Base-by-base conservation (phyloP, 2,797 vertebrate species). In the Nyctibius grandis region DNA sequence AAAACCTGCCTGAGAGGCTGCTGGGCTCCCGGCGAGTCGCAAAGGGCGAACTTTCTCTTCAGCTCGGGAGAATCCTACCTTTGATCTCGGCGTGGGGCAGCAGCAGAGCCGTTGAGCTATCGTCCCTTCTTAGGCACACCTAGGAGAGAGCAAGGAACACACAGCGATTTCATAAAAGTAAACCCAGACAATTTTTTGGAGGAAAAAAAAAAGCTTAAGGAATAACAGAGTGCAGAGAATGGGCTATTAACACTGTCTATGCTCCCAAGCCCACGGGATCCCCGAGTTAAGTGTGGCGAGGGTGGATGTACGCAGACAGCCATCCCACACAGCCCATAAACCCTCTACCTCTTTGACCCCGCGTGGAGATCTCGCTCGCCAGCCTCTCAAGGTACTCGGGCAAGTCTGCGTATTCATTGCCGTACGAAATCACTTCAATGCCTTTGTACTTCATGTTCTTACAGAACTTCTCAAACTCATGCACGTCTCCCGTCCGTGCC, bases 381-480 rank as follows among this genome's bases (percentile, higher is more conserved):
- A 99, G 98, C 80, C 99, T 98, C 97, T 98, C 98, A 0, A 99
- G 99, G 97, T 99, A 99, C 83, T 99, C 99, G 0, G 99, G 99
- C 94, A 99, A 96, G 96, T 99, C 99, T 0, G 97, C 65, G 16
- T 99, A 99, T 77, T 99, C 98, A 2, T 99, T 98, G 76, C 99
- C 99, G 1, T 99, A 99, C 70, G 99, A 99, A 95, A 99, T 99
- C 78, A 99, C 99, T 94, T 99, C 99, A 89, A 99, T 99, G 83
- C 99, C 99, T 96, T 99, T 99, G 97, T 99, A 99, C 94, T 99
- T 97, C 99, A 99, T 99, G 98, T 99, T 99, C 98, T 99, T 99
- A 15, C 40, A 42, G 40, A n/a, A n/a, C n/a, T n/a, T n/a, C n/a
- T n/a, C n/a, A n/a, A n/a, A n/a, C n/a, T n/a, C n/a, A n/a, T n/a